Evolutionary conservation across 2,888 invertebrate genomes (phyloP).

Genomic region (Phyllotreta cruciferae): DNA sequence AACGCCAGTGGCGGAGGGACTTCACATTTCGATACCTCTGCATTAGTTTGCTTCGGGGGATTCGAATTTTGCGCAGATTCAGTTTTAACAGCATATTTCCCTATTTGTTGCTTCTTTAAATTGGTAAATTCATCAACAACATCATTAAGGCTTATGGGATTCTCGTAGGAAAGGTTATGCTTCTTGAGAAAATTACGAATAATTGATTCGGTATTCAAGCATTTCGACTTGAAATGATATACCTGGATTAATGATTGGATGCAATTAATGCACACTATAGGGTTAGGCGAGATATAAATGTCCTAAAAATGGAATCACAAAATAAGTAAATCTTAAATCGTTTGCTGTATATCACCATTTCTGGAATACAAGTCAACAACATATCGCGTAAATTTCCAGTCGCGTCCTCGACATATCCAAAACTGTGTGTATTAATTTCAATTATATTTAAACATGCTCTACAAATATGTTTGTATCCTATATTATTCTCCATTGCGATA

Average conservation of each 20-base stretch:
- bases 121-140: conserved; percentile 41
- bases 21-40: too few species aligned
- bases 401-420: conserved; percentile 42
- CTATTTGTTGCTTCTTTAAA: conserved; percentile 23
- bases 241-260: conserved; percentile 44
- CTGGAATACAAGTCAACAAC: conserved; percentile 50
- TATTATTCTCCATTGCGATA: conserved; percentile 1
- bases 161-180: conserved; percentile 45
- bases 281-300: conserved; percentile 47
- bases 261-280: conserved; percentile 49
- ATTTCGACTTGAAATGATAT: conserved; percentile 50
- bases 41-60: too few species aligned
- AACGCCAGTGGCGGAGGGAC: background rate
- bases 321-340: too few species aligned
- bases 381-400: conserved; percentile 47
- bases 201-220: conserved; percentile 47
- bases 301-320: conserved; percentile 45
- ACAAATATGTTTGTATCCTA: conserved; percentile 41
- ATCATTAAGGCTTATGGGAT: conserved; percentile 45
- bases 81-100: background rate
- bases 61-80: background rate
- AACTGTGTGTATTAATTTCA: conserved; percentile 38
- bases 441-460: conserved; percentile 46
- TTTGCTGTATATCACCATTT: conserved; percentile 43
- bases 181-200: conserved; percentile 45